A percentile compares a stretch with the other conserved stretches of the same genome.
These are phyloP conservation scores for Chaenogobius annularis DNA, from an alignment of 2,113 vertebrate species.

Conservation along the genomic window DNA sequence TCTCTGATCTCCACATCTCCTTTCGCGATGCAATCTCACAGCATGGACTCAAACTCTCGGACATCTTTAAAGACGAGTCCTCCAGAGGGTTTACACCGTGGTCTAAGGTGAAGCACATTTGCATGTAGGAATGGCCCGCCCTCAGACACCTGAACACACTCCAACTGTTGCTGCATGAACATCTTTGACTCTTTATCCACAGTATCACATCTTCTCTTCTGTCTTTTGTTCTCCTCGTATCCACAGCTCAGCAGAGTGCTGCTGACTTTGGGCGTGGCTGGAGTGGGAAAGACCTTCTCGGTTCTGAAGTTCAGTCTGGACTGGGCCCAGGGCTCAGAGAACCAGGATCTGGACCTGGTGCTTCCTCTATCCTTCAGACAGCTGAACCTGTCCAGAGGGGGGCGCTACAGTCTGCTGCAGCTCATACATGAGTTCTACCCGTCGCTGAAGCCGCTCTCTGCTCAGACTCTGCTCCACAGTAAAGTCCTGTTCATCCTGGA, in stretches of 20 bases:
- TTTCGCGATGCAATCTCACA: no score
- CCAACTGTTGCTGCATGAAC: no score
- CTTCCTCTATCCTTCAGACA: background rate
- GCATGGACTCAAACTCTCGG: no score
- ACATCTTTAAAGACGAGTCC: no score
- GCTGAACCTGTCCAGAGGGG: background rate
- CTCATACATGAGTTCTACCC: constrained; percentile 18
- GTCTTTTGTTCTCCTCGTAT: no score
- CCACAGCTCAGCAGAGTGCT: background rate
- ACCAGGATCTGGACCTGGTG: constrained; percentile 18
- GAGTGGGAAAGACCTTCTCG: constrained; percentile 5
- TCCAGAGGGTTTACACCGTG: no score
- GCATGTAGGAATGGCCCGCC: no score
- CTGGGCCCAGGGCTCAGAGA: constrained; percentile 4
- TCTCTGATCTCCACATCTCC: no score
- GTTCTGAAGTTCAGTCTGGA: background rate
- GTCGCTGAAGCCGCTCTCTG: background rate
- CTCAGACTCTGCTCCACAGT: background rate
- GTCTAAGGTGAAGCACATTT: no score
- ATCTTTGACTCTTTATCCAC: no score
- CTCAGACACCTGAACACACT: no score
- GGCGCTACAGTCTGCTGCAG: background rate
- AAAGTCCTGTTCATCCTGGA: constrained; percentile 2
- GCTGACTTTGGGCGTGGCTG: background rate
- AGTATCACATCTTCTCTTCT: no score